Conservation (phyloP, 2,113 vertebrate species). For the Dicaeum eximium region DNA sequence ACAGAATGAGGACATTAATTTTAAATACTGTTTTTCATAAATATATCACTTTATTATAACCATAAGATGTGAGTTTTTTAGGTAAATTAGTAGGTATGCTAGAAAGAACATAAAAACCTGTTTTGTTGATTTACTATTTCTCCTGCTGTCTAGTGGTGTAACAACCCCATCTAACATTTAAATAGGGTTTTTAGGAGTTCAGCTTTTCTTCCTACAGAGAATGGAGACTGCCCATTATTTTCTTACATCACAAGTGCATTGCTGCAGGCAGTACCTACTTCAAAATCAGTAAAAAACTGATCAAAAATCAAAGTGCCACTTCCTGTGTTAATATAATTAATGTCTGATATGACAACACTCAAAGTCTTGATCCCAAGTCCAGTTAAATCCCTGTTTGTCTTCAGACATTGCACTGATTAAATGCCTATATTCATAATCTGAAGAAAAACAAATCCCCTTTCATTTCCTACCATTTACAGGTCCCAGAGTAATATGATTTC, state of each 20-base stretch:
- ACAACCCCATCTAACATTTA: background rate
- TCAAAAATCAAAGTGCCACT: background rate
- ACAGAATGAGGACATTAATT: background rate
- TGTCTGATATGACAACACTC: background rate
- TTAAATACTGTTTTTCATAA: background rate
- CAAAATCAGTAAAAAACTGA: background rate
- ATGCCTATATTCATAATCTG: background rate
- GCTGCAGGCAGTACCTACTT: background rate
- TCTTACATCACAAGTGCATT: background rate
- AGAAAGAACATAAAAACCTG: background rate
- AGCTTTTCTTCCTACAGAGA: background rate
- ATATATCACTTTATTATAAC: background rate
- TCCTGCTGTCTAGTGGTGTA: background rate
- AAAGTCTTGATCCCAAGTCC: background rate
- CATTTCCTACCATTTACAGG: background rate
- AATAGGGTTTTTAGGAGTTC: background rate
- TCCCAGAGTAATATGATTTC: background rate
- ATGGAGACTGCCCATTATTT: background rate
- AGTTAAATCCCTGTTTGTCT: background rate
- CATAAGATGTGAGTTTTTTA: background rate
- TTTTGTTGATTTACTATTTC: background rate
- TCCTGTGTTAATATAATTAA: background rate
- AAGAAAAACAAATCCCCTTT: background rate
- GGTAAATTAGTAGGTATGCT: background rate
- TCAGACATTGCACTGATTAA: background rate